A percentile compares a stretch with the other conserved stretches of the same genome.
Evolutionary conservation across 2,113 vertebrate species (phyloP).

Genomic region (Microtus ochrogaster): DNA sequence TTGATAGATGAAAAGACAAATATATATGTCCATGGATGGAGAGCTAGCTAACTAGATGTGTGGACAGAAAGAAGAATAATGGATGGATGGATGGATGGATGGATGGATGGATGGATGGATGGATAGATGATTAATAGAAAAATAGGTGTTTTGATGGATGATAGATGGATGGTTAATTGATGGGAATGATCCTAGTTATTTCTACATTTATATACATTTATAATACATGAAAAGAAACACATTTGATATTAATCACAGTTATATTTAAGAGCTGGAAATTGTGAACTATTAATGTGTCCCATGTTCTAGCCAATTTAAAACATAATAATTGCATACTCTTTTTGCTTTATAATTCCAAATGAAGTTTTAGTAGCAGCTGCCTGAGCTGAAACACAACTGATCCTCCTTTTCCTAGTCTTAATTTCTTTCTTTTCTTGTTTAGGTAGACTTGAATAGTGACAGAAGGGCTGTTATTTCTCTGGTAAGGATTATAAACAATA

Average conservation of each 20-base stretch:
- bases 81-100: neutral
- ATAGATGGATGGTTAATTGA: neutral
- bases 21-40: neutral
- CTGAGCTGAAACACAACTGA: neutral
- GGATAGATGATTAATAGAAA: neutral
- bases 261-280: neutral
- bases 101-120: neutral
- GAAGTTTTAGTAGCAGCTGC: neutral
- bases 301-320: neutral
- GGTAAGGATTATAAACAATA: neutral
- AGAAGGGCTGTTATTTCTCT: neutral
- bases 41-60: neutral
- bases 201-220: neutral
- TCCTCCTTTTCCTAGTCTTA: neutral
- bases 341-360: neutral
- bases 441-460: neutral
- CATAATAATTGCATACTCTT: neutral
- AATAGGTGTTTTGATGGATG: neutral
- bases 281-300: neutral
- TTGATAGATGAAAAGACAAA: neutral
- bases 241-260: neutral
- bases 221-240: neutral
- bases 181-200: neutral
- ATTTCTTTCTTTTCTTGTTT: neutral
- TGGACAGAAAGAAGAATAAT: neutral